phyloP scores from a whole-genome alignment of 2,797 vertebrate species.

The Sitta carolinensis region DNA sequence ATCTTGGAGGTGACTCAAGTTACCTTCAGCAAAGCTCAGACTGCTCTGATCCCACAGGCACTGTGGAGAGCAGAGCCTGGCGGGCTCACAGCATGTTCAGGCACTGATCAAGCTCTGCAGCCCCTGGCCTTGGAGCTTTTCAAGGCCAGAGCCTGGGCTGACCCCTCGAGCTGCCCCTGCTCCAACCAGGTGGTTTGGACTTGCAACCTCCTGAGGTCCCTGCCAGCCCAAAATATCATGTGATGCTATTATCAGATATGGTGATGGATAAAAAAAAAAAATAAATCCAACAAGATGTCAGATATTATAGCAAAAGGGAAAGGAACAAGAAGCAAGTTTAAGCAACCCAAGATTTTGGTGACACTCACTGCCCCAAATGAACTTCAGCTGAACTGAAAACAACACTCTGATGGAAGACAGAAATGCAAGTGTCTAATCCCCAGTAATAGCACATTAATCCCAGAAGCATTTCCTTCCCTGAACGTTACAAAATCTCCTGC shows the following conservation, averaged over 20 bases:
- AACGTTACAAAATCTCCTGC: neutral
- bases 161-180: neutral
- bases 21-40: neutral
- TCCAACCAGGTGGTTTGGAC: neutral
- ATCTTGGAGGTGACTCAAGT: neutral
- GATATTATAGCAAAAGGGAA: neutral
- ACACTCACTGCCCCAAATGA: neutral
- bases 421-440: neutral
- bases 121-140: neutral
- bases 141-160: neutral
- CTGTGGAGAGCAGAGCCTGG: neutral
- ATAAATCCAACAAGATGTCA: fast-evolving
- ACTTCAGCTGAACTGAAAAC: neutral
- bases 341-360: neutral
- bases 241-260: neutral
- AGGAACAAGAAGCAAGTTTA: neutral
- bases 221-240: neutral
- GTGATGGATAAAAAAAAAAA: neutral
- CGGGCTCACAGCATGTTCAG: neutral
- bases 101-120: neutral
- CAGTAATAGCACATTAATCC: neutral
- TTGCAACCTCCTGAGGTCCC: neutral
- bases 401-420: neutral
- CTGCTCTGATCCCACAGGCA: neutral
- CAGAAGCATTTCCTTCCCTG: neutral